A percentile compares a stretch with the other conserved stretches of the same genome.
These are phyloP conservation scores for Pelmatolapia mariae DNA, from an alignment of 2,113 vertebrate species.

Conservation along the genomic window DNA sequence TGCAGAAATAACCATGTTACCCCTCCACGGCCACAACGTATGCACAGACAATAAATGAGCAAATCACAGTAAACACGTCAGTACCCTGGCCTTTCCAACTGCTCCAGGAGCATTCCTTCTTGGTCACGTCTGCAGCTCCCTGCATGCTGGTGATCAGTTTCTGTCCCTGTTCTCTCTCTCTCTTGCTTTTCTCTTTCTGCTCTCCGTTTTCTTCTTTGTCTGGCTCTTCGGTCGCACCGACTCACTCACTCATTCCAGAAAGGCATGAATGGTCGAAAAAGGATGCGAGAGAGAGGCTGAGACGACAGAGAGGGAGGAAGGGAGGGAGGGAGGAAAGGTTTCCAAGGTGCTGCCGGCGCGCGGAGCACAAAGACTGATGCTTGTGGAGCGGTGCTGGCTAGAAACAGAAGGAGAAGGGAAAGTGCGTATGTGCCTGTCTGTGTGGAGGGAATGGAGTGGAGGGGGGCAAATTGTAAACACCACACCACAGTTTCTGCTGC, in stretches of 20 bases:
- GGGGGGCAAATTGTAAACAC: conserved; percentile 75
- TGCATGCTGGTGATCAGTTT: conserved; percentile 81
- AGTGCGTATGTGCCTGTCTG: conserved; percentile 28
- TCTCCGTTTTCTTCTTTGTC: conserved; percentile 52
- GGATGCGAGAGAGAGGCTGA: conserved; percentile 43
- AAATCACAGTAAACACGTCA: conserved; percentile 36
- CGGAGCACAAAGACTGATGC: conserved; percentile 56
- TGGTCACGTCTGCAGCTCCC: conserved; percentile 86
- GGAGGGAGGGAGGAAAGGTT: conserved; percentile 54
- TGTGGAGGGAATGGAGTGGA: neutral
- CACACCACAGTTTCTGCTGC: conserved; percentile 84
- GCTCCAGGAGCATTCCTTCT: conserved; percentile 96
- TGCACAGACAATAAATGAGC: neutral
- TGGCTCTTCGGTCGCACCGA: conserved; percentile 57
- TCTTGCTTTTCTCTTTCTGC: conserved; percentile 22
- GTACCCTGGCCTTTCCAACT: conserved; percentile 98
- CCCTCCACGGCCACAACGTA: neutral
- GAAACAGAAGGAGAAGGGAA: conserved; percentile 18
- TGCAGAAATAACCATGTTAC: neutral
- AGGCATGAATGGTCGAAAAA: conserved; percentile 71
- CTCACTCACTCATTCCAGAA: conserved; percentile 76
- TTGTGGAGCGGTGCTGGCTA: conserved; percentile 31
- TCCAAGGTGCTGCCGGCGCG: conserved; percentile 59
- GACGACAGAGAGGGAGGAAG: conserved; percentile 31
- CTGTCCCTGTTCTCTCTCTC: conserved; percentile 50